Evolutionary conservation across 1,140 invertebrate species (phyloP), one percentile per base, ranked within the genome.

Genomic region (Zaprionus africanus): DNA sequence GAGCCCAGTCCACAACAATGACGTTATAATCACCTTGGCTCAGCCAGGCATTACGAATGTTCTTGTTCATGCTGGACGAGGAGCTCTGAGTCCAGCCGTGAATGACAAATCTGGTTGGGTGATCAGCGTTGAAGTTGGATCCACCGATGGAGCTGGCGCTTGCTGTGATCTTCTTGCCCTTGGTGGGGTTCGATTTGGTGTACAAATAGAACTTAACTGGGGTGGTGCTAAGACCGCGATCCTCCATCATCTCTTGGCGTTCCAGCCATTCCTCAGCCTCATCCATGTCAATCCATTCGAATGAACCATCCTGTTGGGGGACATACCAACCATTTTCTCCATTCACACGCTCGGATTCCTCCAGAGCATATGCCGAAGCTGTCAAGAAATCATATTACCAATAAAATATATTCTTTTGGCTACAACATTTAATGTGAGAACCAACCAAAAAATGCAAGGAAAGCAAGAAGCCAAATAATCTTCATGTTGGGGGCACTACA

Each of bases 1-100:
- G 82, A 9, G 92, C 94, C 96, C 96, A 96, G 73, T 96, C 95
- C 0, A 96, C 93, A 24, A 94, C 91, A 68, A 96, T 94, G 22
- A 94, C 94, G 60, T 92, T 92, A 62, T 67, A 91, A 70, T 95
- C 93, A 3, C 91, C 93, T 5, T 79, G 79, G 26, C 83, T 74
- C 7, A 96, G 84, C 90, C 95, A 95, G 53, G 94, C 95, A 43
- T 70, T 70, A 34, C 81, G 70, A 38, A 92, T 86, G 19, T 76
- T 41, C 68, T 69, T 73, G 72, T 84, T 92, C 74, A 92, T 79
- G 81, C 72, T 58, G n/a, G 88, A 56, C 19, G 22, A 22, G 38
- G 76, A 81, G 71, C 70, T 78, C 65, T 91, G 90, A 31, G 77
- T 82, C 90, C 90, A 92, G 41, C 91, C 91, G 69, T 92, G 91